Evolutionary conservation across 2,888 invertebrate genomes (phyloP), one percentile per base, ranked within the genome.

Genomic region (Himalopsyche anomala): DNA sequence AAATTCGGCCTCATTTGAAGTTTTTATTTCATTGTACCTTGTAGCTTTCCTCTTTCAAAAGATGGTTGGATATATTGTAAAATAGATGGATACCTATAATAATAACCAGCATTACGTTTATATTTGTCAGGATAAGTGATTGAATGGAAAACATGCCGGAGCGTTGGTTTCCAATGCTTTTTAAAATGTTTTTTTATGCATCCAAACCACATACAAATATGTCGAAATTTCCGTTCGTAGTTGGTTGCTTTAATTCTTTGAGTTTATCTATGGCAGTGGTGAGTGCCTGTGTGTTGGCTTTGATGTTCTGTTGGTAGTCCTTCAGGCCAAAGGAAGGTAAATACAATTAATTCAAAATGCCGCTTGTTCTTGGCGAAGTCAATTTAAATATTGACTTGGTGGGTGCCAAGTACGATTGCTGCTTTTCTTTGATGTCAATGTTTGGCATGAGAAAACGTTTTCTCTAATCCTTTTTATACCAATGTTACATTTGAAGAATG

Each of bases 281-380:
- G 83, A 83, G 40, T 79, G 83, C 80, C 51, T 56, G 54, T 45
- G 62, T 79, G 74, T 42, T 62, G 69, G 79, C 85, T 87, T 87
- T 87, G 87, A 87, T 85, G 87, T 62, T 51, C 62, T 62, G 62
- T 87, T 62, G 85, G 83, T 51, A 80, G 85, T 82, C 85, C 85
- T 84, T 82, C 85, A 85, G 84, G 79, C 85, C 87, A 87, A 85
- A 87, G 87, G 81, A 81, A 82, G 82, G 85, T 87, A 87, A 87
- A 87, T 87, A 87, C 87, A 87, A 87, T 87, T 87, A 87, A 87
- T 87, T 82, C 87, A 80, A 87, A 87, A 87, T 87, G 82, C 85
- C 85, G 82, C 83, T 84, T 86, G 80, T 86, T 83, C 69, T 80
- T 80, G 42, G 80, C 55, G 83, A 56, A 82, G 85, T 83, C 80